These are phyloP conservation scores for Sebastes itinus DNA, from an alignment of 2,797 vertebrate species.

Conservation along the genomic window DNA sequence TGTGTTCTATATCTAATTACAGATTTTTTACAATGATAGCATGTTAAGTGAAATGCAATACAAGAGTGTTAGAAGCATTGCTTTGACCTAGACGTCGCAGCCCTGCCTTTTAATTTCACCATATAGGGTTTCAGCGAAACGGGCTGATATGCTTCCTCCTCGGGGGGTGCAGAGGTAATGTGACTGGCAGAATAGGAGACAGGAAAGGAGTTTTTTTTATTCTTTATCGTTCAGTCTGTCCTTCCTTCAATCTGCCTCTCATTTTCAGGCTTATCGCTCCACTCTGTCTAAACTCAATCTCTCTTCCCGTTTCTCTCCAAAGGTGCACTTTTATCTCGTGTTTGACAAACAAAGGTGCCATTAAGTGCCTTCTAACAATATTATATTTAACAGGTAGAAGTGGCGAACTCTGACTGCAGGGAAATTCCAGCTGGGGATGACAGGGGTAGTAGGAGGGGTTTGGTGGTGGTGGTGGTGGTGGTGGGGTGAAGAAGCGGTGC, in stretches of 20 bases:
- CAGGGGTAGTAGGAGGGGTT: constrained; percentile 24
- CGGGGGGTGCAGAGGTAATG: constrained; percentile 32
- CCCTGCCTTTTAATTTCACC: constrained; percentile 54
- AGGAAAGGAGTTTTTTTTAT: neutral
- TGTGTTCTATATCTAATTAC: constrained; percentile 74
- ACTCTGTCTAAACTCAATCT: neutral
- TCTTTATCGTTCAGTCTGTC: neutral
- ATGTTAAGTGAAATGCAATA: constrained; percentile 70
- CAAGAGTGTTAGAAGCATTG: constrained; percentile 45
- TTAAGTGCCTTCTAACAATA: constrained; percentile 63
- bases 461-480: neutral
- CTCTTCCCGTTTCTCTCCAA: constrained; percentile 3
- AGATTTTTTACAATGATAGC: constrained; percentile 70
- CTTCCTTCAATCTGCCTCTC: constrained; percentile 26
- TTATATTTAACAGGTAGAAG: constrained; percentile 75
- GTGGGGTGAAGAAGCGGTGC: constrained; percentile 8
- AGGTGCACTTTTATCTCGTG: constrained; percentile 40
- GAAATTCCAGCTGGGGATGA: constrained; percentile 76
- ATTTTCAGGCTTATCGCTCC: constrained; percentile 31
- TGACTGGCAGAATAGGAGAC: constrained; percentile 33
- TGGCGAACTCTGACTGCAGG: constrained; percentile 64
- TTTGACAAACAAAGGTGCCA: constrained; percentile 69
- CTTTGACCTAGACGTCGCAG: constrained; percentile 58
- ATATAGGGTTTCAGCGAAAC: constrained; percentile 56
- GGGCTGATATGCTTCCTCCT: constrained; percentile 41